These are phyloP conservation scores for Oscheius sp. DNA, from an alignment of 2,888 invertebrate species.

Conservation along the genomic window DNA sequence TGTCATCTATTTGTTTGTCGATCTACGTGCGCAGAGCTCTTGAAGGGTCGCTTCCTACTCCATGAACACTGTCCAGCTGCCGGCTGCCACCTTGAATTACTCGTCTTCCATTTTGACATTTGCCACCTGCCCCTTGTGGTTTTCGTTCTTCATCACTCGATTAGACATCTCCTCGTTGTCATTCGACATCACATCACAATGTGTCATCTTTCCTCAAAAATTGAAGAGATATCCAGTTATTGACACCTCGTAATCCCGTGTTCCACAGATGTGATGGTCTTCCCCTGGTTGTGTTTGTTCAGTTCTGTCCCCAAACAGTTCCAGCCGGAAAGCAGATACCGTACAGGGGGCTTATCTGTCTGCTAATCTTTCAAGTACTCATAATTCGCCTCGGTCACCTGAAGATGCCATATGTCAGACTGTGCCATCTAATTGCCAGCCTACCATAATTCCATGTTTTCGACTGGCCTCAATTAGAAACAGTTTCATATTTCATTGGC, in stretches of 20 bases:
- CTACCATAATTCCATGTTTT: slow-evolving; percentile 9
- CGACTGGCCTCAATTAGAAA: neutral
- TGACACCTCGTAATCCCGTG: too few relatives aligned
- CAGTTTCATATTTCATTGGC: slow-evolving; percentile 32
- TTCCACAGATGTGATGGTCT: neutral
- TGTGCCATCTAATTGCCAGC: slow-evolving; percentile 13
- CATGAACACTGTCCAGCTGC: slow-evolving; percentile 10
- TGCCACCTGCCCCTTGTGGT: slow-evolving; percentile 14
- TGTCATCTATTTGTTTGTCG: neutral
- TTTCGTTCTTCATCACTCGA: neutral
- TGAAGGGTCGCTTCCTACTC: slow-evolving; percentile 1
- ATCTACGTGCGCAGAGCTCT: neutral
- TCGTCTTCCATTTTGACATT: neutral
- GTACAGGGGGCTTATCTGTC: neutral
- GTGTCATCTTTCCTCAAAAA: neutral
- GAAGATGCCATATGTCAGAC: slow-evolving; percentile 3
- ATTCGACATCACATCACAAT: neutral
- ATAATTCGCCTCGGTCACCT: neutral
- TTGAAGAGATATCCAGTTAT: neutral
- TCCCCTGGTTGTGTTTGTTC: neutral
- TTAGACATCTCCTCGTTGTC: neutral
- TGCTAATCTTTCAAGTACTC: neutral
- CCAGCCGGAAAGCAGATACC: slow-evolving; percentile 7
- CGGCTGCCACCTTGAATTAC: slow-evolving; percentile 20
- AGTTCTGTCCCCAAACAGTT: slow-evolving; percentile 3